A percentile compares a stretch with the other conserved stretches of the same genome.
These are phyloP conservation scores for Ciconia nigra DNA, from an alignment of 2,797 vertebrate genomes.

Conservation along the genomic window DNA sequence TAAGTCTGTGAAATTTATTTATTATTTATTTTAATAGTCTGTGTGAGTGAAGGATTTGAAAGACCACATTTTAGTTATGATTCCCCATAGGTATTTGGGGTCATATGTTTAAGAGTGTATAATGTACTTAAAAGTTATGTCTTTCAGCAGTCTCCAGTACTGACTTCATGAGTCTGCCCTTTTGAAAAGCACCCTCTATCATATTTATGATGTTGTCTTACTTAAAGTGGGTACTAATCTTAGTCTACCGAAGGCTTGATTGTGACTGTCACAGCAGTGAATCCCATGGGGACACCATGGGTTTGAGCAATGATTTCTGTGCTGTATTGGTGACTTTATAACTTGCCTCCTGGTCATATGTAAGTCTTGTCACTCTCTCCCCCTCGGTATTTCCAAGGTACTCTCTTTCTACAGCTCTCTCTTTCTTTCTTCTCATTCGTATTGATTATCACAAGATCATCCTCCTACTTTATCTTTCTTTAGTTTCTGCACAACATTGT, in stretches of 20 bases:
- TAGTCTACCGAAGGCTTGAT: constrained; percentile 5
- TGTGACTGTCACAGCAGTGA: not conserved
- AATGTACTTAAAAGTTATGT: constrained; percentile 65
- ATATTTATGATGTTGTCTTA: constrained; percentile 72
- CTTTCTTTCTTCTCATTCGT: not conserved
- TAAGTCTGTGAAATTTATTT: constrained; percentile 1
- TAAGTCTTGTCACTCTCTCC: not conserved
- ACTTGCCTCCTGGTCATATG: not conserved
- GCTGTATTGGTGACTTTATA: not conserved
- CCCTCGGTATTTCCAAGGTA: not conserved
- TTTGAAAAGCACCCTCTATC: constrained; percentile 72
- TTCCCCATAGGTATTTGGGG: constrained; percentile 56
- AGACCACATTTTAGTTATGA: constrained; percentile 59
- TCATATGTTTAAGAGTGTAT: constrained; percentile 67
- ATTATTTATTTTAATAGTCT: not conserved
- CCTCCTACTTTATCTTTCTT: not conserved
- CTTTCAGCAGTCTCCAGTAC: constrained; percentile 69
- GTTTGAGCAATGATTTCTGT: constrained; percentile 6
- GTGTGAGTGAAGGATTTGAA: constrained; percentile 40
- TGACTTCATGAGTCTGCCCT: constrained; percentile 77
- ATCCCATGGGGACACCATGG: not conserved
- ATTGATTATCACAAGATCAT: not conserved
- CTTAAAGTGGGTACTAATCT: constrained; percentile 27
- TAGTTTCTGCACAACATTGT: not conserved
- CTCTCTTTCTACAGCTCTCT: not conserved